Base-by-base conservation (phyloP, 2,113 vertebrate species). In the Tapirus terrestris region DNA sequence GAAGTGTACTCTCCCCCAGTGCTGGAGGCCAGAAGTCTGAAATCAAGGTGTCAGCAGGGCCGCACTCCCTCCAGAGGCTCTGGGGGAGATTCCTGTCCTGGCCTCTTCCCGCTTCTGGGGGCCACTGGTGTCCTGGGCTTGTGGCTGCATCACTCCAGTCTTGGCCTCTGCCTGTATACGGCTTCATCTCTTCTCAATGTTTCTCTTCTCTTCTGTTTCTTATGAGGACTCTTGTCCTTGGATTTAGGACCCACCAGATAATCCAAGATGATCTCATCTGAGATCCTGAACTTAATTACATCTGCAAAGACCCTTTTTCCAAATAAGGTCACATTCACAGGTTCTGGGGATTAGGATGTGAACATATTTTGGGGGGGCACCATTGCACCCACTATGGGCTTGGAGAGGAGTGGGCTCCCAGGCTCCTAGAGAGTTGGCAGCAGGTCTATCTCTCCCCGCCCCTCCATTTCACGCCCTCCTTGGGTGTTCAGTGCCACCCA, bases 1-100 rank as follows among this genome's bases (percentile, higher is more conserved):
- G 45, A 56, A 6, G 5, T 13, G 0, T 8, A 6, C 23, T 31
- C 60, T 70, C 56, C 16, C 23, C 5, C 23, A 0, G 20, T 61
- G 4, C 56, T 29, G 16, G 33, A 25, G 63, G 3, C 36, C 25
- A 7, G 51, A 9, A 3, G 53, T 31, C 75, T 23, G 51, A 27
- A 39, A 18, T 45, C 70, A 8, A 16, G 20, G 36, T 14, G 16
- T 6, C 21, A 7, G n/a, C 36, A 16, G 61, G 29, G 31, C 48
- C 3, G 0, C 1, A 7, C 5, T 31, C 4, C 7, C 4, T 13
- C 29, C 31, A 6, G 13, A 29, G 53, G 7, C 61, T 53, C 43
- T 9, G 0, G 53, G 53, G 14, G 51, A 23, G 60, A 4, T 3
- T 27, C 72, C 43, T 14, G 16, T 36, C 81, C 89, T 27, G 5